phyloP scores from a whole-genome alignment of 92 coral and sea anemone genomes.

The Phenganax marumi region DNA sequence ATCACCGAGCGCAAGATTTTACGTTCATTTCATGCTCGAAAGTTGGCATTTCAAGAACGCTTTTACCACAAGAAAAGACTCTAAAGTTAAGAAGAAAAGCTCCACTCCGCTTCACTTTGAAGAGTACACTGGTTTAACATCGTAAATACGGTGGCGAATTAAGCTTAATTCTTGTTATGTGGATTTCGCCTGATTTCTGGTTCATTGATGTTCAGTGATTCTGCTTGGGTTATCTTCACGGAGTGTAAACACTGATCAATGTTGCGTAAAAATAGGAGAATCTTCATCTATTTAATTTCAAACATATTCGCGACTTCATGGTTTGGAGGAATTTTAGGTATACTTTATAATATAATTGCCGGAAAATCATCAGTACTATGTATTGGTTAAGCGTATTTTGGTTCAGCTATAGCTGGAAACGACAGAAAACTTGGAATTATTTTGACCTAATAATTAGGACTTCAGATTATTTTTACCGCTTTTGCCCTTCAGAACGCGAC shows the following conservation, averaged over 20 bases:
- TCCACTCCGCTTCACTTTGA: not conserved
- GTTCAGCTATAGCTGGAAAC: no score
- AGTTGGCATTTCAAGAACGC: not conserved
- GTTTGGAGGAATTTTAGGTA: not conserved
- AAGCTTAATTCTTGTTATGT: not conserved
- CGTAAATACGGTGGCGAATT: not conserved
- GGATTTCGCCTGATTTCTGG: not conserved
- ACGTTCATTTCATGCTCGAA: not conserved
- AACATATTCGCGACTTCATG: not conserved
- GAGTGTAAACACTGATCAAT: constrained; percentile 32
- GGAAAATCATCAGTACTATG: no score
- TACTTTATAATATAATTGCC: not conserved
- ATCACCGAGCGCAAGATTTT: constrained; percentile 28
- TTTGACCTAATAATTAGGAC: no score
- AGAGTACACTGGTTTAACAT: not conserved
- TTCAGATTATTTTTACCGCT: no score
- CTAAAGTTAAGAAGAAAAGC: not conserved
- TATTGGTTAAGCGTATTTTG: no score
- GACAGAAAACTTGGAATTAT: no score
- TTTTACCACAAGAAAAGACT: not conserved
- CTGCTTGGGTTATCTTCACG: constrained; percentile 34
- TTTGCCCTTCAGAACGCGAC: no score
- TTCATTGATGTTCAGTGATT: constrained; percentile 35
- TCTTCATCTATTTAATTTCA: not conserved
- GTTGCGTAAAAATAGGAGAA: constrained; percentile 30